Base-by-base conservation (phyloP, 2,113 vertebrate species). In the Aptenodytes forsteri region DNA sequence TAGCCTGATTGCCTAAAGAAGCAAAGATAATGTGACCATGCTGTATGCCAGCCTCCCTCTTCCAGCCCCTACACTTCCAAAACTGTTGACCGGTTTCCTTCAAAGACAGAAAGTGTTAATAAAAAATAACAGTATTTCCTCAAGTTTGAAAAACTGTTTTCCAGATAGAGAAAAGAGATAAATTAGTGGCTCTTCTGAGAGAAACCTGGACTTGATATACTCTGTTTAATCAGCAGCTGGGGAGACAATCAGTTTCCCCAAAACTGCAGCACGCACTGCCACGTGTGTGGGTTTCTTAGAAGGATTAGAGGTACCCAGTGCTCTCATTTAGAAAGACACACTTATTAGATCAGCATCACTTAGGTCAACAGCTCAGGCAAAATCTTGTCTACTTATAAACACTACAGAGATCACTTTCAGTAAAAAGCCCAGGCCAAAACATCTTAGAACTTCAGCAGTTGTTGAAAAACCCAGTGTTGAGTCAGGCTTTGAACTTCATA, bases 221-320 rank as follows among this genome's bases (percentile, higher is more conserved):
- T 76, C 40, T 32, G 13, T 29, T 71, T 40, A 50, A 84, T 50
- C 73, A 56, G 62, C 42, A 71, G 50, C 56, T 75, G 20, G 32
- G 44, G 34, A 83, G 55, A 73, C 38, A 83, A 49, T 65, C 23
- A 34, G 50, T 67, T 88, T 76, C 67, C 32, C 66, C 44, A 40
- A 76, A 56, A 46, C 87, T 56, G 58, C 46, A 85, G 62, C 40
- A 50, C 40, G 14, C 81, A 19, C 25, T 13, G 23, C 7, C 81
- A 54, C 1, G 0, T n/a, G 8, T 22, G 30, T 0, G 1, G 34
- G 65, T 40, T 65, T 58, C 54, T 89, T 59, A 30, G 70, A 58
- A 62, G 20, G 27, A 69, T 38, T 27, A 91, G n/a, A 44, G 21
- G 26, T 49, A 54, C 19, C 16, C n/a, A 54, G 38, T 38, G 65